Evolutionary conservation across 2,888 invertebrate species (phyloP), one percentile per base, ranked within the genome.

Genomic region (Drosophila ezoana): DNA sequence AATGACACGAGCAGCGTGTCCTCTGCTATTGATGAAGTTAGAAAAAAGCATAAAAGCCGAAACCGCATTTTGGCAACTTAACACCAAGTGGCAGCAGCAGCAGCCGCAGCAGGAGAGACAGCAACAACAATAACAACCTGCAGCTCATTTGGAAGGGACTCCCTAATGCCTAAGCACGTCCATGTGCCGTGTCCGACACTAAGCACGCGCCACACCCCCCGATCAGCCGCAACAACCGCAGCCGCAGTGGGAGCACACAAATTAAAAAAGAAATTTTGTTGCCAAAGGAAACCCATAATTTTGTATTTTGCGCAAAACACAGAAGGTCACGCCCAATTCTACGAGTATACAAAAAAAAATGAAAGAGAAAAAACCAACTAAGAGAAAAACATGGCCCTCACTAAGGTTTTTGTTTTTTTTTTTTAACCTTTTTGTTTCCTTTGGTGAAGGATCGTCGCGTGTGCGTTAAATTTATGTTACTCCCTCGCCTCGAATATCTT

Each of bases 111-210:
- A 28, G 28, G 8, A 35, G 11, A 11, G 4, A 16, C 40, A 40
- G 37, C 38, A 14, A n/a, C 43, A 59, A 64, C 59, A 48, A 59
- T 16, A 20, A 16, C 23, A 57, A 49, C 54, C 28, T 67, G 69
- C 64, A 71, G 64, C 63, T 67, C 48, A 56, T 62, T 64, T 64
- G 37, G 35, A 28, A 51, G 23, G 66, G 83, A 80, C 82, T 88
- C 75, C 89, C 83, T 88, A 84, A 84, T 84, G 89, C 83, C 83
- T 89, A 84, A 84, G 83, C 83, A 84, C 83, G 83, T 88, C 53
- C 78, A 62, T 72, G 66, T 71, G 43, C 75, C 79, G 70, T 71
- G 86, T 79, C 85, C 86, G 88, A 81, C 80, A 76, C 89, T 84
- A 84, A 84, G 76, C 88, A 79, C 66, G 47, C 37, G 89, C 59